These are phyloP conservation scores for Tetropium fuscum DNA, from an alignment of 2,888 invertebrate species.

Conservation along the genomic window DNA sequence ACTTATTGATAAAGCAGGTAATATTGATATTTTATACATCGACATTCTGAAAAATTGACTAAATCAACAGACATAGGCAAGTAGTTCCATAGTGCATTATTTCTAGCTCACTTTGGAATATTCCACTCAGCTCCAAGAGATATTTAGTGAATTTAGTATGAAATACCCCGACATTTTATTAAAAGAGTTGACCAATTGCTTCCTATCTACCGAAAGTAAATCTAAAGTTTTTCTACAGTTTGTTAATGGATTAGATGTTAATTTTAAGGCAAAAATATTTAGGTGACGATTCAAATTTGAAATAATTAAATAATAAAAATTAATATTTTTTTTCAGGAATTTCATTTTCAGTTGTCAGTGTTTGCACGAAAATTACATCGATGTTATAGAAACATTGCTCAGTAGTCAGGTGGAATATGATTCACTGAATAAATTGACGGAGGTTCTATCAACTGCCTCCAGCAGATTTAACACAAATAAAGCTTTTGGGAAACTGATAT, in stretches of 20 bases:
- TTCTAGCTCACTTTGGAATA: slow-evolving; percentile 41
- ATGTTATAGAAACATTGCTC: slow-evolving; percentile 43
- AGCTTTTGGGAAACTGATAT: slow-evolving; percentile 46
- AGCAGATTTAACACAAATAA: slow-evolving; percentile 41
- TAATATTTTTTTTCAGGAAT: slow-evolving; percentile 38
- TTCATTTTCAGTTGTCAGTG: slow-evolving; percentile 35
- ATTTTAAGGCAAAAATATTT: slow-evolving; percentile 40
- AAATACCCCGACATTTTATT: slow-evolving; percentile 35
- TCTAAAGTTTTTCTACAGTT: slow-evolving; percentile 39
- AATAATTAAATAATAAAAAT: background rate
- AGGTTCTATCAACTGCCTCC: slow-evolving; percentile 41
- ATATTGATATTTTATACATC: background rate
- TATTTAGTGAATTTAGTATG: slow-evolving; percentile 33
- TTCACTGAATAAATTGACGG: slow-evolving; percentile 40
- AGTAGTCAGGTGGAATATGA: slow-evolving; percentile 35
- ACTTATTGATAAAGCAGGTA: slow-evolving; percentile 41
- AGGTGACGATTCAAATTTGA: slow-evolving; percentile 30
- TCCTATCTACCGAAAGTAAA: slow-evolving; percentile 19
- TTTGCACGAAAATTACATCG: slow-evolving; percentile 40
- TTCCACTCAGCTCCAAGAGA: slow-evolving; percentile 35
- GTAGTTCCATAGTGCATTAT: background rate
- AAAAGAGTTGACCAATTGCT: slow-evolving; percentile 31
- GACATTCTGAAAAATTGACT: background rate
- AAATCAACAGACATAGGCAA: background rate
- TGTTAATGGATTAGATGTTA: slow-evolving; percentile 26